Conservation (phyloP, 1,140 invertebrate species). For the Paramacrobiotus metropolitanus region DNA sequence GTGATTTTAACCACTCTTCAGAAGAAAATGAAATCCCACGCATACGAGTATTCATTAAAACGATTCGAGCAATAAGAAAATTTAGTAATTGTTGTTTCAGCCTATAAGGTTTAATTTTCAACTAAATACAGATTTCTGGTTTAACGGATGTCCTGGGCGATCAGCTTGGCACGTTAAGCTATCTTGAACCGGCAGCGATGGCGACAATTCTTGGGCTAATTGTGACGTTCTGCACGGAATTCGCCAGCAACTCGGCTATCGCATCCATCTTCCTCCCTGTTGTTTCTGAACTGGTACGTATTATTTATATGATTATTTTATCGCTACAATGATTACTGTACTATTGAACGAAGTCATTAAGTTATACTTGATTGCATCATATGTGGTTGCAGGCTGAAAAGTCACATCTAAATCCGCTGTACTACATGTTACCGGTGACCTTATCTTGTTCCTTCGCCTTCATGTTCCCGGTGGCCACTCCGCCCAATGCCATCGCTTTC, state of each 20-base stretch:
- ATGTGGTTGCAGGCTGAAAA: not conserved
- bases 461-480: slow-evolving; percentile 26
- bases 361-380: not conserved
- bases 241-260: slow-evolving; percentile 27
- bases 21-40: too few relatives aligned
- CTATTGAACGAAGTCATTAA: too few relatives aligned
- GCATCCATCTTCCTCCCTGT: slow-evolving; percentile 27
- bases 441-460: slow-evolving; percentile 23
- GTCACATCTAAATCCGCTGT: slow-evolving; percentile 22
- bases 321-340: too few relatives aligned
- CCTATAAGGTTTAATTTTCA: not conserved
- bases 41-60: too few relatives aligned
- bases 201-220: slow-evolving; percentile 18
- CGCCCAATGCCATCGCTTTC: slow-evolving; percentile 25
- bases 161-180: slow-evolving; percentile 15
- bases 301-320: too few relatives aligned
- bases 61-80: too few relatives aligned
- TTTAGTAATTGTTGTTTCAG: too few relatives aligned
- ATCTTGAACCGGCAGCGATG: slow-evolving; percentile 17
- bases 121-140: slow-evolving; percentile 12
- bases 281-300: slow-evolving; percentile 22
- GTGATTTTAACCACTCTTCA: too few relatives aligned
- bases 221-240: slow-evolving; percentile 24
- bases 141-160: slow-evolving; percentile 17
- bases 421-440: slow-evolving; percentile 25